Percentiles rank a stretch among this genome's conserved stretches.
These are phyloP conservation scores for Hemibagrus guttatus DNA, from an alignment of 2,797 vertebrate genomes.

Conservation along the genomic window DNA sequence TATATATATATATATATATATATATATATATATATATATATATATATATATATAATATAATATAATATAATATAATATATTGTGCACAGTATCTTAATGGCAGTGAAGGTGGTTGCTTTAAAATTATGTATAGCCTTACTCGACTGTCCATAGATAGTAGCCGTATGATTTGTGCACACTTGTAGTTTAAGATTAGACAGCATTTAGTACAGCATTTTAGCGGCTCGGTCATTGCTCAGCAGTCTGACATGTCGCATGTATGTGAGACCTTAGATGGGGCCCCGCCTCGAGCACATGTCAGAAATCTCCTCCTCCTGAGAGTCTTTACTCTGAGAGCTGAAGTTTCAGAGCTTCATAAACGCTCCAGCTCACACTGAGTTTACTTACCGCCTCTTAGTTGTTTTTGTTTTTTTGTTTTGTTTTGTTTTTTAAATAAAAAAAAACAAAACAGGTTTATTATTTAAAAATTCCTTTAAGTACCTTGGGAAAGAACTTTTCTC, in stretches of 20 bases:
- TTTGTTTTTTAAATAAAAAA: too few species aligned
- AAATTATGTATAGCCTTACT: background rate
- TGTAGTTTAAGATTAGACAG: background rate
- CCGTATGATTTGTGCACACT: background rate
- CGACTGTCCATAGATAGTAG: background rate
- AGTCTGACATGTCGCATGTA: conserved; percentile 18
- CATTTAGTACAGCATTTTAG: background rate
- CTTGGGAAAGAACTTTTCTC: background rate
- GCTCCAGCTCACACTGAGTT: background rate
- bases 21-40: too few species aligned
- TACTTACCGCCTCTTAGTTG: background rate
- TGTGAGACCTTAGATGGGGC: conserved; percentile 28
- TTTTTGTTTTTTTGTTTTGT: too few species aligned
- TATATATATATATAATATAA: too few species aligned
- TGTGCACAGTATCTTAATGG: too few species aligned
- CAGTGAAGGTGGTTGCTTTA: background rate
- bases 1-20: too few species aligned
- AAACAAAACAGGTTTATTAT: background rate
- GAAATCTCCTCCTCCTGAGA: conserved; percentile 33
- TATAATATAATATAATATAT: too few species aligned
- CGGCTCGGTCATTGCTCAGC: conserved; percentile 49
- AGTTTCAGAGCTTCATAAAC: background rate
- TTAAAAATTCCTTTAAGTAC: background rate
- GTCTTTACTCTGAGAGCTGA: conserved; percentile 20
- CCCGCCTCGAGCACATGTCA: conserved; percentile 64